Base-by-base conservation (phyloP, 2,888 invertebrate species). In the Pseudococcus longispinus region DNA sequence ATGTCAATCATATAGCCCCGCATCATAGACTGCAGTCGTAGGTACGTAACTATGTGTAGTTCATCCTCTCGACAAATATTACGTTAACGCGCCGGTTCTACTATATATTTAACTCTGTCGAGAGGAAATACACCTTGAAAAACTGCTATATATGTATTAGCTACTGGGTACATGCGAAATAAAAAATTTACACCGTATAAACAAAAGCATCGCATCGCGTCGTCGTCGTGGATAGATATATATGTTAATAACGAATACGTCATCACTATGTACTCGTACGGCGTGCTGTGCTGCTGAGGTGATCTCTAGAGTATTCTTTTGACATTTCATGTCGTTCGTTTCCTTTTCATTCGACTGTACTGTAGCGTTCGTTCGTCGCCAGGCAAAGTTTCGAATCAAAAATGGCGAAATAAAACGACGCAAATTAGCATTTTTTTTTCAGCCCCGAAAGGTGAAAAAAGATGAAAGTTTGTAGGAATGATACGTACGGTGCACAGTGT, bases 231-330 rank as follows among this genome's bases (percentile, higher is more conserved):
- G 5, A 9, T 23, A 23, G 37, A 37, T 60, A 60, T 70, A 6
- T 70, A 70, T 42, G 77, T 80, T 80, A 80, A 80, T 80, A 80
- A 80, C 77, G 77, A 8, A 42, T 42, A 42, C 42, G 77, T 80
- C 77, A 42, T 80, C 77, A 11, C 77, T 42, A 9, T 37, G 9
- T 1, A 80, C 9, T 60, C 18, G 9, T 60, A 37, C 9, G 9
- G 37, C 37, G 18, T 60, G n/a, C 51, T n/a, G n/a, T 60, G 20
- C 60, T 60, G n/a, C 26, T 42, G 23, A 80, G 77, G 23, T 42
- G 77, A 80, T 80, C 77, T 80, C 77, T 80, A 42, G 42, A 80
- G 77, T 42, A 80, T 80, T 80, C 77, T 80, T 80, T 80, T 80
- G 77, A 80, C 77, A 80, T 80, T 80, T 80, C 42, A 42, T 42